Conservation (phyloP, 2,113 vertebrate genomes). For the Emberiza fucata region DNA sequence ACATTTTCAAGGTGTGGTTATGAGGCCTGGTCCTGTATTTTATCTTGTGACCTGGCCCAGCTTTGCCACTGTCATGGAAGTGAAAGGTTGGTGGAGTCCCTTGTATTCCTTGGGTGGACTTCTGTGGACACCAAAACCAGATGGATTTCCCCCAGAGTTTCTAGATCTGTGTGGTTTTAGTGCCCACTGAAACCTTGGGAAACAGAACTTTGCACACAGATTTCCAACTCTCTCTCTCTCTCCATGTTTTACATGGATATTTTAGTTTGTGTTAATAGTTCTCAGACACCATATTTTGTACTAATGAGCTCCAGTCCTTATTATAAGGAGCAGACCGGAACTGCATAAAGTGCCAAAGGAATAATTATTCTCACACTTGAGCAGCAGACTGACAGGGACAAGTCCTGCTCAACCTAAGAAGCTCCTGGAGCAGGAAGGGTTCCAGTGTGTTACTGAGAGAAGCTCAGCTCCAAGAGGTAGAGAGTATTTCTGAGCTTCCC, state of each 20-base stretch:
- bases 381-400: background rate
- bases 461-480: background rate
- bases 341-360: background rate
- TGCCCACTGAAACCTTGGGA: background rate
- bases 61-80: background rate
- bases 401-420: background rate
- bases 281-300: background rate
- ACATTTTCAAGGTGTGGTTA: background rate
- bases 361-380: slow-evolving; percentile 24
- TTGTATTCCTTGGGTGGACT: background rate
- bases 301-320: background rate
- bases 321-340: background rate
- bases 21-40: background rate
- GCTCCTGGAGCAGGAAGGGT: background rate
- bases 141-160: background rate
- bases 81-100: background rate
- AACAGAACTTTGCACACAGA: background rate
- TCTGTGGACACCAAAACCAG: background rate
- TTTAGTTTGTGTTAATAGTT: background rate
- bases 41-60: background rate
- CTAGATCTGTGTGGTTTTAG: background rate
- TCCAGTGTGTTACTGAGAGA: background rate
- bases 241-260: background rate
- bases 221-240: background rate
- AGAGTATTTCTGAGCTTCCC: background rate